Evolutionary conservation across 2,888 invertebrate species (phyloP).

Genomic region (Leptarthrus brevirostris): DNA sequence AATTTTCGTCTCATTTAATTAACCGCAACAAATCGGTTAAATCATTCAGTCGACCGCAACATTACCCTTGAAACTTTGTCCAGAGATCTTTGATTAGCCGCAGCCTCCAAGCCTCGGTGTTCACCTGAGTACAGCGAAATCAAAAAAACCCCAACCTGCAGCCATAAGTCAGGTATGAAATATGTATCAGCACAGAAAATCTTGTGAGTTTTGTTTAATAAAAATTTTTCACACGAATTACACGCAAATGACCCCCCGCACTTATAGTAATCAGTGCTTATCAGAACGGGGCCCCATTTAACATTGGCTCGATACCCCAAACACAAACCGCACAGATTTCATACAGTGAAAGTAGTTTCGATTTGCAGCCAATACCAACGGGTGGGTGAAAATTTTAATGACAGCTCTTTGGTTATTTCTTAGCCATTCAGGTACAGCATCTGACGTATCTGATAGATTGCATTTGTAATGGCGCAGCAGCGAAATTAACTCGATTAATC

Average conservation of each 20-base stretch:
- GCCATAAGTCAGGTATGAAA: constrained; percentile 9
- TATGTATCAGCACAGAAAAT: constrained; percentile 3
- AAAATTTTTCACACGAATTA: constrained; percentile 5
- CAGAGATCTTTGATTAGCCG: not conserved
- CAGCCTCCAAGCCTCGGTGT: not conserved
- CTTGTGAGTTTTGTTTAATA: constrained; percentile 15
- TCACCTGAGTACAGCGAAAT: not conserved
- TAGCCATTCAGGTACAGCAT: not conserved
- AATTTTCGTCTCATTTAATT: constrained; percentile 25
- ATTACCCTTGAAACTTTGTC: constrained; percentile 20
- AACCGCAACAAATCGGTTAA: constrained; percentile 36
- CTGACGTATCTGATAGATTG: constrained; percentile 18
- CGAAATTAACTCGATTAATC: constrained; percentile 17
- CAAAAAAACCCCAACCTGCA: not conserved
- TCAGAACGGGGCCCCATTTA: not conserved
- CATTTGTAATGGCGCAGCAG: not conserved
- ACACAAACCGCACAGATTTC: not conserved
- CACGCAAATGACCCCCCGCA: not conserved
- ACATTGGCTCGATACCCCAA: not conserved
- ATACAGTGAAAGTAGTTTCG: constrained; percentile 29
- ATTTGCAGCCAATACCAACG: not conserved
- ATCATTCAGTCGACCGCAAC: constrained; percentile 18
- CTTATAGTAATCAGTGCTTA: constrained; percentile 18
- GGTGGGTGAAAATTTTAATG: constrained; percentile 14
- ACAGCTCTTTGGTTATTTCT: not conserved